A percentile compares a stretch with the other conserved stretches of the same genome.
phyloP scores from a whole-genome alignment of 1,140 invertebrate genomes.

The Drosophila bocqueti region DNA sequence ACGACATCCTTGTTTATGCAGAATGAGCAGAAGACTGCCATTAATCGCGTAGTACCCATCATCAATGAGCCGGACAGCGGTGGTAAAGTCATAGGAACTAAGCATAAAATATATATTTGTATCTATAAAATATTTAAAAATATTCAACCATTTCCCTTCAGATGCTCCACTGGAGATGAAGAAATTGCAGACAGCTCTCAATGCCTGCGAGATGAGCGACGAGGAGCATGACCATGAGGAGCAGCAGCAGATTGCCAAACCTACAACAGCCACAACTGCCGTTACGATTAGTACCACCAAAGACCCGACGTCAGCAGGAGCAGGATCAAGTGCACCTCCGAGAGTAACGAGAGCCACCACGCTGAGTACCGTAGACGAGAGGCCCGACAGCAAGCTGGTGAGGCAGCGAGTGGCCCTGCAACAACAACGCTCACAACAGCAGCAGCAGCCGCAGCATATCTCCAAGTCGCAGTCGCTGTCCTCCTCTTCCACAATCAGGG shows the following conservation, averaged over 20 bases:
- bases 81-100: constrained; percentile 18
- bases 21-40: constrained; percentile 79
- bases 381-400: constrained; percentile 71
- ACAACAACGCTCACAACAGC: constrained; percentile 59
- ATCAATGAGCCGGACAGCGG: constrained; percentile 79
- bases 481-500: constrained; percentile 68
- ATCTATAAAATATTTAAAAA: background rate
- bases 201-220: constrained; percentile 78
- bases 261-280: constrained; percentile 71
- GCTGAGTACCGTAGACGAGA: constrained; percentile 59
- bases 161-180: constrained; percentile 80
- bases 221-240: constrained; percentile 57
- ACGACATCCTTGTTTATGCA: constrained; percentile 85
- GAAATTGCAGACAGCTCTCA: constrained; percentile 76
- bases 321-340: constrained; percentile 39
- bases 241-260: constrained; percentile 59
- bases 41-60: constrained; percentile 81
- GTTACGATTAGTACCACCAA: constrained; percentile 82
- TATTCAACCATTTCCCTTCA: background rate
- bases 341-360: constrained; percentile 41
- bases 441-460: constrained; percentile 40
- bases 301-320: constrained; percentile 40
- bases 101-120: no score
- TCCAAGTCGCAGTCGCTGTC: constrained; percentile 70
- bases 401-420: constrained; percentile 74